Evolutionary conservation across 1,140 invertebrate species (phyloP), one percentile per base, ranked within the genome.

Genomic region (silkworm (Bombyx mori)): DNA sequence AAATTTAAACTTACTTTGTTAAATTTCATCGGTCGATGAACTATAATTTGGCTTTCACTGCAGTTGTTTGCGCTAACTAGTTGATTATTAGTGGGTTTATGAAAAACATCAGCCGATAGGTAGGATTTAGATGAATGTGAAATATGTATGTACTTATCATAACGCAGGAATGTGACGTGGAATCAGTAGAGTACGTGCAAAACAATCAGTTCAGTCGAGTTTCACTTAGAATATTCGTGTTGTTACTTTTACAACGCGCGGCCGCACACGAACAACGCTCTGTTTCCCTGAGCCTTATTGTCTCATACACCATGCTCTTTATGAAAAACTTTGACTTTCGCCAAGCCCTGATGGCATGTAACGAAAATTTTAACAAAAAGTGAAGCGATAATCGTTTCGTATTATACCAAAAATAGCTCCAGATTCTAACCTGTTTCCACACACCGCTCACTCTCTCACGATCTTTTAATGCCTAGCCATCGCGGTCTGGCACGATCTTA

Each of bases 211-310:
- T 82, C 81, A 73, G 73, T 60, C 79, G 83, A 85, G 81, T 86
- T 86, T 86, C 83, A 81, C 83, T 73, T 68, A 68, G 80, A 84
- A 76, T 86, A 84, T 85, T 82, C 75, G 79, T 72, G 80, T 73
- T 84, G 83, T 85, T 85, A 83, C 83, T 86, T 86, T 86, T 86
- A 80, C 79, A 82, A 82, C 83, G 83, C 81, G 76, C 83, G 70
- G 76, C 74, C 83, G 82, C 80, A 76, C 83, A 86, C 77, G 76
- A 75, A 81, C 74, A 80, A 79, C 81, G 80, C 82, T 83, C 82
- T 86, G 82, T 85, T 85, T 85, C 80, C 83, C 78, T 82, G 71
- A 74, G 69, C 73, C 80, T 79, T 68, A 82, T 85, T 82, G 82
- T 85, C 70, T 77, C 69, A 63, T 65, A 68, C 65, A 71, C 68